phyloP scores from a whole-genome alignment of 2,113 vertebrate species.

The Castor canadensis region DNA sequence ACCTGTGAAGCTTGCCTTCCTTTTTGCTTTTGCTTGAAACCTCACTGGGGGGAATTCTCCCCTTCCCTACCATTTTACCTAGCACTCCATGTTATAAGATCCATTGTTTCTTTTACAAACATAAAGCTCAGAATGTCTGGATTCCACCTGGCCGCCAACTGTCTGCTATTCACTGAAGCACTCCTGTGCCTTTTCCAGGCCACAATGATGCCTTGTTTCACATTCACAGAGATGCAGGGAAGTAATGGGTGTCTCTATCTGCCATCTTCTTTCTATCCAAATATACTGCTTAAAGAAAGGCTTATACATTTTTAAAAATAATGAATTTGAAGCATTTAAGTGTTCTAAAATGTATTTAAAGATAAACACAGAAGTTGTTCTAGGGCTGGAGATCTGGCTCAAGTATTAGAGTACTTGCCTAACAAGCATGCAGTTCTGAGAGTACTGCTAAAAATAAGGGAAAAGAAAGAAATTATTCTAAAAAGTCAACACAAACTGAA shows the following conservation, averaged over 20 bases:
- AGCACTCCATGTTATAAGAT: no score
- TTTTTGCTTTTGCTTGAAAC: not conserved
- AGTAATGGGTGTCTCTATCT: not conserved
- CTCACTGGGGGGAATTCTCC: no score
- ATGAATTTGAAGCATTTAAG: not conserved
- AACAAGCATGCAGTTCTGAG: no score
- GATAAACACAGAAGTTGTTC: not conserved
- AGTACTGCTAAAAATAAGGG: no score
- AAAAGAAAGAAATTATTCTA: not conserved
- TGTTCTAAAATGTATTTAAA: constrained; percentile 13
- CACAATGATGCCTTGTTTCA: not conserved
- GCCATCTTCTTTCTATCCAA: not conserved
- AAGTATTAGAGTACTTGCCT: no score
- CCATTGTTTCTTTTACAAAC: not conserved
- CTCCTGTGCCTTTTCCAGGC: not conserved
- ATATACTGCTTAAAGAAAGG: not conserved
- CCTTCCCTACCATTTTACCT: no score
- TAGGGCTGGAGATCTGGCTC: no score
- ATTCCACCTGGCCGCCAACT: not conserved
- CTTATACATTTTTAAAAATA: not conserved
- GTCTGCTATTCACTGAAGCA: not conserved
- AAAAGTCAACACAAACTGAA: not conserved
- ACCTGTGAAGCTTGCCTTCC: not conserved
- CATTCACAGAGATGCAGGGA: not conserved
- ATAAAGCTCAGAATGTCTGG: not conserved